These are phyloP conservation scores for Agrotis exclamationis DNA, from an alignment of 2,888 invertebrate species.

Conservation along the genomic window DNA sequence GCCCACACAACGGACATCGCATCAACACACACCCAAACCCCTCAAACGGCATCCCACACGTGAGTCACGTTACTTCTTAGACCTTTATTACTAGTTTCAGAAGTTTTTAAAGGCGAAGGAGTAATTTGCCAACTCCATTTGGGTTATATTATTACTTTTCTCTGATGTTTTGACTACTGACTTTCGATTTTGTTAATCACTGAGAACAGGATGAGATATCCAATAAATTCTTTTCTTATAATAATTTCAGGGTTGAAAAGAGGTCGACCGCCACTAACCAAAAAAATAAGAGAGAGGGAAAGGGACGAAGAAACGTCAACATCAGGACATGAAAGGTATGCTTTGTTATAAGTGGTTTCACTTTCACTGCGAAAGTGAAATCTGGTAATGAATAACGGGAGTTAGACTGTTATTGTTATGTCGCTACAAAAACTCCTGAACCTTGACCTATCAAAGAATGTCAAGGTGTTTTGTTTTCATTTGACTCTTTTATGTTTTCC, in stretches of 20 bases:
- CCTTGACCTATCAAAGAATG: conserved; percentile 33
- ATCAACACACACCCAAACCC: conserved; percentile 45
- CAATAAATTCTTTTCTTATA: not conserved
- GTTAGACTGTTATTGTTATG: conserved; percentile 4
- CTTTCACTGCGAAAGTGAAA: conserved; percentile 49
- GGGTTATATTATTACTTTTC: not conserved
- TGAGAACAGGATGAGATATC: not conserved
- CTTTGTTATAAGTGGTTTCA: conserved; percentile 17
- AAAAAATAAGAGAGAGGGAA: conserved; percentile 82
- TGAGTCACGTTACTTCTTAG: too few relatives aligned
- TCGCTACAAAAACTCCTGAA: conserved; percentile 16
- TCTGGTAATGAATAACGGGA: conserved; percentile 22
- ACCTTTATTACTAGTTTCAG: too few relatives aligned
- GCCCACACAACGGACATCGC: conserved; percentile 12
- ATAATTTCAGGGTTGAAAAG: conserved; percentile 84
- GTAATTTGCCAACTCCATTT: not conserved
- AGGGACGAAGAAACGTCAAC: conserved; percentile 80
- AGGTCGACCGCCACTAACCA: conserved; percentile 85
- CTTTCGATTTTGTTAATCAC: not conserved
- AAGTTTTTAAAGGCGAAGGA: not conserved
- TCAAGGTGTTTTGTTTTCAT: not conserved
- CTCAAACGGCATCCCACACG: conserved; percentile 66
- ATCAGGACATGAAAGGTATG: conserved; percentile 81
- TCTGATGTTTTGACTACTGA: not conserved
- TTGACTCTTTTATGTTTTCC: not conserved